Percentiles rank a stretch among this genome's conserved stretches.
Evolutionary conservation across 2,888 invertebrate genomes (phyloP).

Genomic region (Blomia tropicalis): DNA sequence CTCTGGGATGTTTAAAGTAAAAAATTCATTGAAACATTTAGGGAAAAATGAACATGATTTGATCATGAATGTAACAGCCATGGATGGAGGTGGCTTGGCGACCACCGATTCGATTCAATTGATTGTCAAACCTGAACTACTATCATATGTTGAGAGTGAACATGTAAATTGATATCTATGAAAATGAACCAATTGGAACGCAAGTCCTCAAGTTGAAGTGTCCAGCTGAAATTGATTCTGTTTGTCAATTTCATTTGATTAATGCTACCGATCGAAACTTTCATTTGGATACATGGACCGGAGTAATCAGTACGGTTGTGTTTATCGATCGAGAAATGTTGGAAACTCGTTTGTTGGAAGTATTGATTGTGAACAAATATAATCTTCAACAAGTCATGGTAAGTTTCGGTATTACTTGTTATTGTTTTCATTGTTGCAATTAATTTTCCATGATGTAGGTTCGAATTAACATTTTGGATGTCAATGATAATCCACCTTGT

Average conservation of each 20-base stretch:
- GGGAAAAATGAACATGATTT: not conserved
- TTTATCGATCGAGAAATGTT: constrained; percentile 18
- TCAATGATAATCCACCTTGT: constrained; percentile 21
- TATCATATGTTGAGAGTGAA: not conserved
- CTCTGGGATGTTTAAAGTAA: constrained; percentile 49
- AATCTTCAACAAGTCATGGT: not conserved
- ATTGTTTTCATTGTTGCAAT: not conserved
- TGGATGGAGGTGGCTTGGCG: constrained; percentile 51
- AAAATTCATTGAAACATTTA: not conserved
- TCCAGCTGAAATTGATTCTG: not conserved
- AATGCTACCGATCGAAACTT: constrained; percentile 23
- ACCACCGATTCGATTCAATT: constrained; percentile 12
- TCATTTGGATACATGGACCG: constrained; percentile 20
- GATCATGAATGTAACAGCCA: constrained; percentile 49
- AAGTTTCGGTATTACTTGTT: not conserved
- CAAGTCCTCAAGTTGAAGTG: constrained; percentile 7
- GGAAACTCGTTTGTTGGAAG: not conserved
- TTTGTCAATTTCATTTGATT: constrained; percentile 5
- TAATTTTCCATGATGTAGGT: constrained; percentile 8
- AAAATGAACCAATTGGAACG: constrained; percentile 18
- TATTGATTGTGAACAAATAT: not conserved
- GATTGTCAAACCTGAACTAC: not conserved
- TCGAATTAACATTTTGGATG: constrained; percentile 27
- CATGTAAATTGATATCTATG: constrained; percentile 16
- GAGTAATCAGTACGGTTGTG: not conserved